Base-by-base conservation (phyloP, 1,140 invertebrate genomes). In the Anoplolepis gracilipes region DNA sequence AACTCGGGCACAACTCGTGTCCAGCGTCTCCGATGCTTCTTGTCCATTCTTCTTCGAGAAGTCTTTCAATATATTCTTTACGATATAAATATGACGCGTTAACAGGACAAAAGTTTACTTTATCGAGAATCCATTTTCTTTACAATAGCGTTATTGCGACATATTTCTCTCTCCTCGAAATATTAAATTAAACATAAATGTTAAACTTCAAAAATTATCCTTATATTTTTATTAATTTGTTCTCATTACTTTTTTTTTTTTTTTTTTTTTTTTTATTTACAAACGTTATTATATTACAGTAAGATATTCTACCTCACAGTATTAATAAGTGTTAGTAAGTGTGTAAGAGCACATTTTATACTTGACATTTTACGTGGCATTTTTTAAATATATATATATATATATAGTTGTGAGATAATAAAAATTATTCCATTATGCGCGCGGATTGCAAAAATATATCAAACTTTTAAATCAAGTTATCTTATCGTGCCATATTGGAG, bases 21-120 rank as follows among this genome's bases (percentile, higher is more conserved):
- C 39, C 59, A 11, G 30, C 13, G 61, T 53, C 49, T 53, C 19
- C 42, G 62, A 13, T 30, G 62, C 30, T 79, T 19, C 61, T 33
- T 36, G 62, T 16, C n/a, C 62, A 30, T 69, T 13, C n/a, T 33
- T 30, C 19, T 33, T 25, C 62, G 28, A 7, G 46, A n/a, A 10
- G 22, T 53, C 25, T 79, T 79, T 79, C 76, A 69, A 79, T 53
- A 79, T 53, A 69, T 79, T 69, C 46, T 79, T 79, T 70, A 69
- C 64, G 64, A 39, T 67, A 79, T 55, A 79, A 79, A 55, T 55
- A 22, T 79, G 64, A 79, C 77, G 64, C 77, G 64, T 79, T 79
- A 79, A 79, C 49, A 30, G 42, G 46, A 79, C 70, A 55, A 55
- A 79, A 79, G 62, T 69, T 70, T 22, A 39, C 42, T 70, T 70